These are phyloP conservation scores for Malurus melanocephalus DNA, from an alignment of 2,113 vertebrate genomes.

Conservation along the genomic window DNA sequence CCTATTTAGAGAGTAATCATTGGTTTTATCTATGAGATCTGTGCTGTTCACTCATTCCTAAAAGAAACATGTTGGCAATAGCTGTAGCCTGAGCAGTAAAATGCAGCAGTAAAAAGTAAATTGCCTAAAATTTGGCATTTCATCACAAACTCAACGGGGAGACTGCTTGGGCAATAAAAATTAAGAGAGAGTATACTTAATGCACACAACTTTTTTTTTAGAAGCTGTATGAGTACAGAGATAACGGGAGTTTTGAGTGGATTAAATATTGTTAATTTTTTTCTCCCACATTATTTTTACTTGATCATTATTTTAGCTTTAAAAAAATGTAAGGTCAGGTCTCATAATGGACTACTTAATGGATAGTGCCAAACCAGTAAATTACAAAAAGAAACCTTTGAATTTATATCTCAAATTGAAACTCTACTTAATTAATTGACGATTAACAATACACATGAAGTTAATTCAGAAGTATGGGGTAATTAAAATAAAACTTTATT, in stretches of 20 bases:
- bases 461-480: constrained; percentile 1
- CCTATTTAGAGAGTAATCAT: neutral
- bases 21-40: neutral
- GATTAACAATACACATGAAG: constrained; percentile 37
- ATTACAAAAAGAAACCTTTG: neutral
- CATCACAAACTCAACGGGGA: neutral
- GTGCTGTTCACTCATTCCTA: neutral
- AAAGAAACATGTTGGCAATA: neutral
- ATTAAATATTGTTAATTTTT: neutral
- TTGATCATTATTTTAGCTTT: neutral
- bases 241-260: accelerated
- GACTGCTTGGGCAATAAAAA: neutral
- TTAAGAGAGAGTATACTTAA: neutral
- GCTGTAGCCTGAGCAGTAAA: neutral
- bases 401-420: constrained; percentile 33
- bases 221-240: neutral
- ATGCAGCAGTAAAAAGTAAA: neutral
- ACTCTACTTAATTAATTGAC: neutral
- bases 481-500: constrained; percentile 44
- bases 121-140: neutral
- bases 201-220: neutral
- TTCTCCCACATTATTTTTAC: neutral
- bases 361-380: neutral
- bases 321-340: neutral
- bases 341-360: constrained; percentile 13